phyloP scores from a whole-genome alignment of 2,888 invertebrate species.

The Branchinecta sandiegonensis region DNA sequence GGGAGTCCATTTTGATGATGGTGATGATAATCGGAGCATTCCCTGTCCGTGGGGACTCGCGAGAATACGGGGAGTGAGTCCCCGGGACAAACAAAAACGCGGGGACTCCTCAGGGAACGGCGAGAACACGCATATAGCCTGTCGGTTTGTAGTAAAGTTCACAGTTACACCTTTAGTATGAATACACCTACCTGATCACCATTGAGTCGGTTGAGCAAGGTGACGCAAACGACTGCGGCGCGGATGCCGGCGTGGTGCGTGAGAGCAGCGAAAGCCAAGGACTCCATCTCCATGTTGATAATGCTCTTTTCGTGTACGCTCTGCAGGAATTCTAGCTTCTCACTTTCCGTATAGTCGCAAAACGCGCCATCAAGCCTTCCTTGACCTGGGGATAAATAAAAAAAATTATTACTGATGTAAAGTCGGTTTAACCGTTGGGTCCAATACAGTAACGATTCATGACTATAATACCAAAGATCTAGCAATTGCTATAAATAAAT shows the following conservation, averaged over 20 bases:
- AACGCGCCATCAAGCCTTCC: constrained; percentile 91
- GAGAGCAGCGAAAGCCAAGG: constrained; percentile 77
- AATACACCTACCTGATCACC: constrained; percentile 65
- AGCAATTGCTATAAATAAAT: background rate
- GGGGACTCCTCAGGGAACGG: no score
- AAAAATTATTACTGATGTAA: background rate
- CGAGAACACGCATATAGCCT: no score
- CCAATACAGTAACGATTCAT: no score
- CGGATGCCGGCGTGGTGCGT: constrained; percentile 84
- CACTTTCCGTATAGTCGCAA: constrained; percentile 78
- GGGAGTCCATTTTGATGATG: no score
- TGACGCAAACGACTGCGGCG: constrained; percentile 86
- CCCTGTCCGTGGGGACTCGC: no score
- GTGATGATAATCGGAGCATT: no score
- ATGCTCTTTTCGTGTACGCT: constrained; percentile 61
- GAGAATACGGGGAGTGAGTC: no score
- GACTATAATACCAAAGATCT: background rate
- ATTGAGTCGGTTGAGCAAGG: constrained; percentile 75
- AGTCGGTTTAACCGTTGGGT: background rate
- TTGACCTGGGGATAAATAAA: constrained; percentile 50
- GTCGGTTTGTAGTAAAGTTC: no score
- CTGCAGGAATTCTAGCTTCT: constrained; percentile 74
- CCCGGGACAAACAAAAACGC: no score
- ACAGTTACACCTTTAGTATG: no score
- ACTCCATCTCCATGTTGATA: constrained; percentile 95